phyloP scores from a whole-genome alignment of 2,888 invertebrate genomes.

The Unio delphinus region DNA sequence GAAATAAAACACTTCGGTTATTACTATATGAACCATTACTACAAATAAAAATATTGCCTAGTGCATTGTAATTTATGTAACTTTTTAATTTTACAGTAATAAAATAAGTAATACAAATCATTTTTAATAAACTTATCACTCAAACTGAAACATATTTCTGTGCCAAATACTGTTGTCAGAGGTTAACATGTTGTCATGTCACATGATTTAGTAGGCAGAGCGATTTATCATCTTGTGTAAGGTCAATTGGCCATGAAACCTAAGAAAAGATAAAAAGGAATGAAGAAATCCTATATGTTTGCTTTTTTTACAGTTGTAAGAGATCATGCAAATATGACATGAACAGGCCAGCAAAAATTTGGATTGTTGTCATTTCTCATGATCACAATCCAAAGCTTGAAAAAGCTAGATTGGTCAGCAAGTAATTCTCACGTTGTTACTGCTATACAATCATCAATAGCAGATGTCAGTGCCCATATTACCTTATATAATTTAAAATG shows the following conservation, averaged over 20 bases:
- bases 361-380: conserved; percentile 19
- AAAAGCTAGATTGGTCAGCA: background rate
- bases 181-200: too few relatives aligned
- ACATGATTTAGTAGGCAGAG: too few relatives aligned
- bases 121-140: too few relatives aligned
- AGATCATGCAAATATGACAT: conserved; percentile 6
- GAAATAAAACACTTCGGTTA: too few relatives aligned
- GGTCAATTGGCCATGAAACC: conserved; percentile 11
- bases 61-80: too few relatives aligned
- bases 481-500: conserved; percentile 24
- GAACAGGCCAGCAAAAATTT: conserved; percentile 9
- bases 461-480: conserved; percentile 19
- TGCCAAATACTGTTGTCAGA: too few relatives aligned
- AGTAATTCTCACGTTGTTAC: conserved; percentile 13
- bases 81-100: too few relatives aligned
- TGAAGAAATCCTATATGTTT: conserved; percentile 7
- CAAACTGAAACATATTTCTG: too few relatives aligned
- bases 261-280: conserved; percentile 16
- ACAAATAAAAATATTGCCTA: too few relatives aligned
- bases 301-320: conserved; percentile 3
- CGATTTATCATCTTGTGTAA: too few relatives aligned
- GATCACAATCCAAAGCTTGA: conserved; percentile 17
- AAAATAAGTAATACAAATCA: too few relatives aligned
- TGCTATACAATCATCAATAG: conserved; percentile 8
- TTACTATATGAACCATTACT: too few relatives aligned